These are phyloP conservation scores for Ooceraea biroi DNA, from an alignment of 1,140 invertebrate species.

Conservation along the genomic window DNA sequence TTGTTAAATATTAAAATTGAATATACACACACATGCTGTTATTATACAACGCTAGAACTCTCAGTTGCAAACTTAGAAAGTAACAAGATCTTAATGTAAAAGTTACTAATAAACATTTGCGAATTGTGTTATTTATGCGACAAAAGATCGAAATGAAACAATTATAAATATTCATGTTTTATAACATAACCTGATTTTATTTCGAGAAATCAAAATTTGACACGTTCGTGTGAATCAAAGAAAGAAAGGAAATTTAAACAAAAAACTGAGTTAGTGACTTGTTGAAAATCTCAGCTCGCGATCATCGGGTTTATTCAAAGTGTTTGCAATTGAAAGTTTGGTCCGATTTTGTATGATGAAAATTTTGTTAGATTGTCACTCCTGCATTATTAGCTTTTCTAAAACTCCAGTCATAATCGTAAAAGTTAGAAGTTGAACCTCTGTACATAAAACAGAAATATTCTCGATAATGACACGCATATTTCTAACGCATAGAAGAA, in stretches of 20 bases:
- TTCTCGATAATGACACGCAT: not conserved
- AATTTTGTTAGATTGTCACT: not conserved
- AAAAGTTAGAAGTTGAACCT: not conserved
- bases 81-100: not conserved
- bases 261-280: slow-evolving; percentile 1
- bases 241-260: slow-evolving; percentile 1
- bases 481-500: not conserved
- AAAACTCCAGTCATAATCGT: slow-evolving; percentile 7
- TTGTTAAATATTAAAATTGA: not conserved
- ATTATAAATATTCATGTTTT: slow-evolving; percentile 2
- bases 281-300: not conserved
- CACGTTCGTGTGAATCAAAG: not conserved
- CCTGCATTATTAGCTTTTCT: not conserved
- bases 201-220: not conserved
- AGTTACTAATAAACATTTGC: not conserved
- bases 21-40: not conserved
- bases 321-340: slow-evolving; percentile 12
- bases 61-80: not conserved
- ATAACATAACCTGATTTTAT: not conserved
- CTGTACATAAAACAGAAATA: not conserved
- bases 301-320: not conserved
- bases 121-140: not conserved
- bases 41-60: not conserved
- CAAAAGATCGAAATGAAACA: not conserved
- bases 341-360: slow-evolving; percentile 29